These are phyloP conservation scores for Microtus richardsoni DNA, from an alignment of 2,113 vertebrate species.

Conservation along the genomic window DNA sequence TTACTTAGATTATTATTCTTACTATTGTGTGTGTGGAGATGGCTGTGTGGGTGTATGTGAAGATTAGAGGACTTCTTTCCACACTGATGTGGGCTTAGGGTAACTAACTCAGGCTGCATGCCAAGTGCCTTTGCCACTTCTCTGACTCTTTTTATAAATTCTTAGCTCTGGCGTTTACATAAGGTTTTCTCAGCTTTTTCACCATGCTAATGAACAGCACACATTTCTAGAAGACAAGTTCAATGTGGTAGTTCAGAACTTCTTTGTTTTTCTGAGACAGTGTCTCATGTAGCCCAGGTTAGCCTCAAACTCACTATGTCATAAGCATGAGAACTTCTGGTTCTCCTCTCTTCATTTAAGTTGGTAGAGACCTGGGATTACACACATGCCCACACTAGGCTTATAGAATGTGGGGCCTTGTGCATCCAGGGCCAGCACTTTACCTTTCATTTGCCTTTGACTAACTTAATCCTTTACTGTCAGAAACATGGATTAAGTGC, in stretches of 20 bases:
- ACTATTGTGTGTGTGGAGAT: too few relatives aligned
- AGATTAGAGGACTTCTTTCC: too few relatives aligned
- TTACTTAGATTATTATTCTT: too few relatives aligned
- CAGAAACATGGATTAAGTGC: neutral
- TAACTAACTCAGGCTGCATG: too few relatives aligned
- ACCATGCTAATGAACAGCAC: neutral
- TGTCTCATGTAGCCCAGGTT: neutral
- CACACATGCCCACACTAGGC: neutral
- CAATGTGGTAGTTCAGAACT: neutral
- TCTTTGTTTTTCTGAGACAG: neutral
- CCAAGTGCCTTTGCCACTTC: too few relatives aligned
- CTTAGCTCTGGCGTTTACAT: neutral
- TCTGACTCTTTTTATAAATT: conserved; percentile 39
- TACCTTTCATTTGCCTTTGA: neutral
- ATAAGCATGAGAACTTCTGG: neutral
- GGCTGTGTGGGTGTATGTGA: too few relatives aligned
- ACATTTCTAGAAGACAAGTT: neutral
- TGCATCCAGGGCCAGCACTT: neutral
- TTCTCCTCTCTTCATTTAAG: neutral
- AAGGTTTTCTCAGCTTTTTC: conserved; percentile 11
- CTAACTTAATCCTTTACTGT: neutral
- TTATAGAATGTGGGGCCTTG: neutral
- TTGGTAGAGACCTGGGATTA: neutral
- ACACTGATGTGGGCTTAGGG: too few relatives aligned
- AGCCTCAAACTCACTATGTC: neutral